Percentiles rank a stretch among this genome's conserved stretches.
Evolutionary conservation across 2,888 invertebrate species (phyloP).

Genomic region (Sarcophaga caerulescens): DNA sequence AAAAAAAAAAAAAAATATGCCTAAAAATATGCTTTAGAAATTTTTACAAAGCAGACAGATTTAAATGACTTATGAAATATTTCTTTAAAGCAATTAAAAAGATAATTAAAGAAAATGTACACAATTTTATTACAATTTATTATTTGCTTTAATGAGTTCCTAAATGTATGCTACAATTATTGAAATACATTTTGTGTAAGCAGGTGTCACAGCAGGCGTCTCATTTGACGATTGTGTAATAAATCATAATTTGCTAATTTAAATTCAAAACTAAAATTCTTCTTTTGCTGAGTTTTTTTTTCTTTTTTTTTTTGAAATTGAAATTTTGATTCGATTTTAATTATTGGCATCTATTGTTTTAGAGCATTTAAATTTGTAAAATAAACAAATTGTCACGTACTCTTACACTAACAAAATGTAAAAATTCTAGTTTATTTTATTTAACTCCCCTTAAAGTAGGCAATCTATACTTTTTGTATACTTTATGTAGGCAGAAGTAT

Average conservation of each 20-base stretch:
- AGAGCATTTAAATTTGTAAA: background rate
- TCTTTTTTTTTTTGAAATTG: background rate
- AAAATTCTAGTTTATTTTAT: background rate
- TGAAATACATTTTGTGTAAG: no score
- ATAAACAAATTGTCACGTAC: background rate
- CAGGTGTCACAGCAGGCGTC: no score
- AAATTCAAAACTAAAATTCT: background rate
- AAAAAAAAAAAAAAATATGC: no score
- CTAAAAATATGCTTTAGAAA: conserved; percentile 10
- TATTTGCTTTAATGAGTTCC: no score
- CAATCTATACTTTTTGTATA: background rate
- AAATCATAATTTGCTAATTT: no score
- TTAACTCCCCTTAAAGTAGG: conserved; percentile 1
- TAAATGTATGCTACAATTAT: no score
- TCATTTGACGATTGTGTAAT: no score
- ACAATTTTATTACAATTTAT: no score
- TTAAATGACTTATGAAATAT: no score
- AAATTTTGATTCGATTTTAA: background rate
- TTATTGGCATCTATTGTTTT: background rate
- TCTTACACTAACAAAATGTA: background rate
- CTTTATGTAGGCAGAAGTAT: background rate
- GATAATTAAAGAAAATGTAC: no score
- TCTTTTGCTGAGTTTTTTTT: background rate
- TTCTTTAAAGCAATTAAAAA: no score
- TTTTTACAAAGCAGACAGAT: no score